Conservation (phyloP, 2,113 vertebrate genomes). For the Rhadina sibilatrix region DNA sequence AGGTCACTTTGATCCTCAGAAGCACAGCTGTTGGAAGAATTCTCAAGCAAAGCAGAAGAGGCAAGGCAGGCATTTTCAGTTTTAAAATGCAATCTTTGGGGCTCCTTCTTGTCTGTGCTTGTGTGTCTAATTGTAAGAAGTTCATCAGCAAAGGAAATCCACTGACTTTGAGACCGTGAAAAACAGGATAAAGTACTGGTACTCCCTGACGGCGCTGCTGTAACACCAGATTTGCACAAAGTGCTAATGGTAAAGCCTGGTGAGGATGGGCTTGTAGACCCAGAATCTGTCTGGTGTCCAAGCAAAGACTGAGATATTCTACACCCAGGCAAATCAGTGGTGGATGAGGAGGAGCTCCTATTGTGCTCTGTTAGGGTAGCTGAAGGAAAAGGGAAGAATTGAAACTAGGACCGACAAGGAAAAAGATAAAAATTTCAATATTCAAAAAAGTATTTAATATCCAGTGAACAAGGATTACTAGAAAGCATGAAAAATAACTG, state of each 20-base stretch:
- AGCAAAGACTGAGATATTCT: slow-evolving; percentile 72
- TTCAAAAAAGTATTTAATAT: background rate
- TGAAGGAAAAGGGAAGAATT: slow-evolving; percentile 72
- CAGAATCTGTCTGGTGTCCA: slow-evolving; percentile 67
- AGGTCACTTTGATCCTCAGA: slow-evolving; percentile 75
- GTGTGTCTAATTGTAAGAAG: slow-evolving; percentile 51
- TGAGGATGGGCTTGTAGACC: slow-evolving; percentile 73
- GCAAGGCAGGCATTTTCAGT: slow-evolving; percentile 61
- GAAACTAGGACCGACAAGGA: slow-evolving; percentile 42
- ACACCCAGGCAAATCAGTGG: slow-evolving; percentile 71
- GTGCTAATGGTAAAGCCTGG: slow-evolving; percentile 52
- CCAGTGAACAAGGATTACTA: background rate
- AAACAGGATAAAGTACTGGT: slow-evolving; percentile 56
- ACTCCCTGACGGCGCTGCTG: slow-evolving; percentile 52
- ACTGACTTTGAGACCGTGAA: slow-evolving; percentile 78
- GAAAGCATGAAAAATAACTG: background rate
- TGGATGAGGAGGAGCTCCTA: slow-evolving; percentile 68
- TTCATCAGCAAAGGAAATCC: slow-evolving; percentile 81
- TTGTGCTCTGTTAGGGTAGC: slow-evolving; percentile 65
- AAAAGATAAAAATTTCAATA: slow-evolving; percentile 39
- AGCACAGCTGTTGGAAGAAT: slow-evolving; percentile 65
- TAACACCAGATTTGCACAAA: slow-evolving; percentile 37
- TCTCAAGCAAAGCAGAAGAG: slow-evolving; percentile 64
- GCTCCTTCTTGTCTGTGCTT: slow-evolving; percentile 60
- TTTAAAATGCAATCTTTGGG: slow-evolving; percentile 63